A percentile compares a stretch with the other conserved stretches of the same genome.
Conservation (phyloP, 2,113 vertebrate species). For the Heptranchias perlo region DNA sequence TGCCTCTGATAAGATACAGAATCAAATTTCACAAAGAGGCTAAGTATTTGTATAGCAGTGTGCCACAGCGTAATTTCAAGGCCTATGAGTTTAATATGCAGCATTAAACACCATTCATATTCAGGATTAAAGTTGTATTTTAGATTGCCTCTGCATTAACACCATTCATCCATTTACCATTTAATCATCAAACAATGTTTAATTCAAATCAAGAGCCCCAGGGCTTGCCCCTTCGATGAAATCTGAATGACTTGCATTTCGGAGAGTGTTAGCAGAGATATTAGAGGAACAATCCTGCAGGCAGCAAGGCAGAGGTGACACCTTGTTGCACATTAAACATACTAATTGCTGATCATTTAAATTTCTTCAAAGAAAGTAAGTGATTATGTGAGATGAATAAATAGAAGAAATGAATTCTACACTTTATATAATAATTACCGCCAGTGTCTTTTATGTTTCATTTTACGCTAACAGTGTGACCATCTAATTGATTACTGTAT, state of each 20-base stretch:
- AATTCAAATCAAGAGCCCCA: not conserved
- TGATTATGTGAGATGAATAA: not conserved
- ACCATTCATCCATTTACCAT: not conserved
- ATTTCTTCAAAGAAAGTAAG: not conserved
- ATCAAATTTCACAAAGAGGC: not conserved
- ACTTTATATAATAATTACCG: not conserved
- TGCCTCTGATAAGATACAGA: not conserved
- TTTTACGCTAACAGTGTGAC: not conserved
- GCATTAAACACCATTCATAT: not conserved
- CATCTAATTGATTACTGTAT: not conserved
- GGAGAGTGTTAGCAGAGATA: not conserved
- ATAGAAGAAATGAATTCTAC: not conserved
- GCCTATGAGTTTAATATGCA: not conserved
- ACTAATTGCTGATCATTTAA: not conserved
- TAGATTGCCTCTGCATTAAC: not conserved
- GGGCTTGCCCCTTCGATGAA: not conserved
- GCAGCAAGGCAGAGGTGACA: not conserved
- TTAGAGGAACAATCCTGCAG: not conserved
- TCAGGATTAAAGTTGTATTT: not conserved
- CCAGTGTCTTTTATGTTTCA: not conserved
- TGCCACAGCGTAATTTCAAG: constrained; percentile 7
- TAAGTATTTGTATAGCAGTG: not conserved
- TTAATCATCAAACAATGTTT: not conserved
- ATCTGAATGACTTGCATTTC: not conserved
- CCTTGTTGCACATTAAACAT: not conserved